phyloP scores from a whole-genome alignment of 2,113 vertebrate genomes.

The Campylomormyrus tamandua region DNA sequence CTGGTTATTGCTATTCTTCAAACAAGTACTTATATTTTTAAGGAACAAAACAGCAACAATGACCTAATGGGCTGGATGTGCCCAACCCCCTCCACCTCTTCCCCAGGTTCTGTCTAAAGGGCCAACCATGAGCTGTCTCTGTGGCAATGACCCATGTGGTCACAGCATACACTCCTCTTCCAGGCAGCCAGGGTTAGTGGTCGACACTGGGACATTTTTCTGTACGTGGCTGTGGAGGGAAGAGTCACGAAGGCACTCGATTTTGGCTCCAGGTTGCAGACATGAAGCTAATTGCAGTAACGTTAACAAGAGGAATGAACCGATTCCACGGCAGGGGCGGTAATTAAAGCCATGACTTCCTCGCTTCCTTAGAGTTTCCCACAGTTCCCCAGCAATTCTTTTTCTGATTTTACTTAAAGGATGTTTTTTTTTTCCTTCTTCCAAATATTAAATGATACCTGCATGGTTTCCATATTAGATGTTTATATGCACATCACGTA shows the following conservation, averaged over 20 bases:
- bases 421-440: not conserved
- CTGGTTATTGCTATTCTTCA: constrained; percentile 29
- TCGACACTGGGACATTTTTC: not conserved
- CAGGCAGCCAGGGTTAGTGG: not conserved
- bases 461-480: not conserved
- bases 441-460: not conserved
- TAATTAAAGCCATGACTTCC: constrained; percentile 18
- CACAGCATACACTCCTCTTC: constrained; percentile 18
- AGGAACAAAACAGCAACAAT: constrained; percentile 24
- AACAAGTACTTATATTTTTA: constrained; percentile 14
- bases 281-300: constrained; percentile 38
- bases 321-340: constrained; percentile 14
- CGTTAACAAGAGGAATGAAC: constrained; percentile 24
- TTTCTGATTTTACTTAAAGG: not conserved
- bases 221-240: not conserved
- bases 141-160: not conserved
- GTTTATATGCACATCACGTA: not conserved
- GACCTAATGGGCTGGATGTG: constrained; percentile 26
- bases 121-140: not conserved
- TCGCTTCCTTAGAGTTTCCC: not conserved
- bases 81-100: not conserved
- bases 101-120: not conserved
- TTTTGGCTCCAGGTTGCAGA: constrained; percentile 26
- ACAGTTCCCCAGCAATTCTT: not conserved
- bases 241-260: constrained; percentile 1